These are phyloP conservation scores for Lamprologus lemairii DNA, from an alignment of 2,113 vertebrate species.

Conservation along the genomic window DNA sequence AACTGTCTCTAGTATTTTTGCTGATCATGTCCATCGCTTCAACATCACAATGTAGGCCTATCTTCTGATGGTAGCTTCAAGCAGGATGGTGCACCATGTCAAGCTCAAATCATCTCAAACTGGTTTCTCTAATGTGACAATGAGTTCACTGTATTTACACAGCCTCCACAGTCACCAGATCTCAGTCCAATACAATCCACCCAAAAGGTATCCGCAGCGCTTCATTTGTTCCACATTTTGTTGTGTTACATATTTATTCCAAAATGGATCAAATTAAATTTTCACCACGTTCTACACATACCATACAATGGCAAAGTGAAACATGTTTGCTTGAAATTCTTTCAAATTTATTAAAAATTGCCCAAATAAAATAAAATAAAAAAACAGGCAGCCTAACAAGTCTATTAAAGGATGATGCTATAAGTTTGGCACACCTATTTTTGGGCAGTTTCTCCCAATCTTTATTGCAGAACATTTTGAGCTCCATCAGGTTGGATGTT, in stretches of 20 bases:
- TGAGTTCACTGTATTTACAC: not conserved
- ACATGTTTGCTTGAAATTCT: not conserved
- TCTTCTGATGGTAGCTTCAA: not conserved
- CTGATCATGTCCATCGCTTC: not conserved
- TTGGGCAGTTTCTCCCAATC: not conserved
- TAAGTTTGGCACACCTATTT: not conserved
- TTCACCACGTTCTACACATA: not conserved
- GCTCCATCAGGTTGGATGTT: not conserved
- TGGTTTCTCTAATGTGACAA: not conserved
- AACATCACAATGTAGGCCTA: not conserved
- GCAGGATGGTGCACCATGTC: not conserved
- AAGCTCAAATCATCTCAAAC: not conserved
- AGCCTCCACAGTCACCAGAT: not conserved
- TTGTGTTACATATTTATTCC: not conserved
- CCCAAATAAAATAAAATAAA: not conserved
- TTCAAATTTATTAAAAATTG: not conserved
- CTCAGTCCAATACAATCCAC: not conserved
- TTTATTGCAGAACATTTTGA: not conserved
- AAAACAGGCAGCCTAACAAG: not conserved
- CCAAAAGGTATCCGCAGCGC: not conserved
- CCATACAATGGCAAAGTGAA: not conserved
- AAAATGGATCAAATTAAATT: not conserved
- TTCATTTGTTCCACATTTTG: not conserved
- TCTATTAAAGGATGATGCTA: not conserved
- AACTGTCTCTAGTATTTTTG: not conserved